phyloP scores from a whole-genome alignment of 53 echinoderm and acorn worm genomes.

The Antedon mediterranea region DNA sequence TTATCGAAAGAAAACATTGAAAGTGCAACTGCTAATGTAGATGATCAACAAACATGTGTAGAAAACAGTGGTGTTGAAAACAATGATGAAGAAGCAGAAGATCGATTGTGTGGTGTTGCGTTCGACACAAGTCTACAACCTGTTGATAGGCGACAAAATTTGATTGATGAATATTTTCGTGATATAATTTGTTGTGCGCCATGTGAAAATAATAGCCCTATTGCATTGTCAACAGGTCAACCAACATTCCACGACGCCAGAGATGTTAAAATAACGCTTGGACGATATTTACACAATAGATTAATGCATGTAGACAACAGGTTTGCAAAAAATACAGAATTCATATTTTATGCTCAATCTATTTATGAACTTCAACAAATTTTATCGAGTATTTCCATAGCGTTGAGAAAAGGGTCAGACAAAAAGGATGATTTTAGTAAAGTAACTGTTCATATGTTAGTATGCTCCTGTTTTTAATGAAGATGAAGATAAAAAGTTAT shows the following conservation, averaged over 20 bases:
- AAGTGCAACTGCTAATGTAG: too few species aligned
- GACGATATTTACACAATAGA: constrained; percentile 44
- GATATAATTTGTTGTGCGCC: too few species aligned
- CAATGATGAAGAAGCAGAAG: too few species aligned
- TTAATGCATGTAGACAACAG: too few species aligned
- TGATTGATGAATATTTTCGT: too few species aligned
- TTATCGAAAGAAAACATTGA: constrained; percentile 3
- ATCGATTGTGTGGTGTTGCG: too few species aligned
- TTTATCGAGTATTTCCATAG: constrained; percentile 51
- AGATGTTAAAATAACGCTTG: too few species aligned
- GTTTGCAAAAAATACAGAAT: too few species aligned
- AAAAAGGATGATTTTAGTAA: not conserved
- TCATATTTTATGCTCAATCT: constrained; percentile 66
- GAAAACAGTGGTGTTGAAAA: constrained; percentile 22
- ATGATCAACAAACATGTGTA: too few species aligned
- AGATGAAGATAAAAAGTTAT: constrained; percentile 29
- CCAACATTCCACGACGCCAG: too few species aligned
- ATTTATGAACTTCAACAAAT: constrained; percentile 40
- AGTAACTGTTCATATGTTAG: constrained; percentile 30
- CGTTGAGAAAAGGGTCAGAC: constrained; percentile 30
- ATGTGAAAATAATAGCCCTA: too few species aligned
- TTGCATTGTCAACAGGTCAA: too few species aligned
- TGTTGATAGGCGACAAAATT: constrained; percentile 28
- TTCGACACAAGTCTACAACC: constrained; percentile 39
- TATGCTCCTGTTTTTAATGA: constrained; percentile 27